A percentile compares a stretch with the other conserved stretches of the same genome.
Evolutionary conservation across 2,888 invertebrate species (phyloP).

Genomic region (Metacarcinus magister): DNA sequence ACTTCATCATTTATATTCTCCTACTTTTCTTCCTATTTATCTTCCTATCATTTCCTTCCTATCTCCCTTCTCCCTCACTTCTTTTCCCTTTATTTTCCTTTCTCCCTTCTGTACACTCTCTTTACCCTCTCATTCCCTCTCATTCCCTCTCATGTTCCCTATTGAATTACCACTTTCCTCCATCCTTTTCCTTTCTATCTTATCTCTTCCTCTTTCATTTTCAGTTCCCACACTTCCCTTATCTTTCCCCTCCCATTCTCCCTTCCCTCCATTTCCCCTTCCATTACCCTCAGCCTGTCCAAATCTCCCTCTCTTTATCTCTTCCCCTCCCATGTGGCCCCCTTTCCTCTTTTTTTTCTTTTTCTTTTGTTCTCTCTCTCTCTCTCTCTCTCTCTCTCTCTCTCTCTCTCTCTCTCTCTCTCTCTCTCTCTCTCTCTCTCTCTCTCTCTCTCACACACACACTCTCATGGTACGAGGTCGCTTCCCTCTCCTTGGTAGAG

Average conservation of each 20-base stretch:
- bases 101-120: neutral
- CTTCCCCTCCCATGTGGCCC: neutral
- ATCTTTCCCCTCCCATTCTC: neutral
- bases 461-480: neutral
- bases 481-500: neutral
- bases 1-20: neutral
- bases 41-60: neutral
- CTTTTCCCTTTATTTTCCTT: neutral
- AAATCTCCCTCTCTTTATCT: neutral
- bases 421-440: slow-evolving; percentile 1
- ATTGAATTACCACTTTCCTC: neutral
- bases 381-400: slow-evolving; percentile 52
- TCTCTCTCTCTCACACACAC: neutral
- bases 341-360: too few species aligned
- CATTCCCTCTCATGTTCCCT: neutral
- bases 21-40: neutral
- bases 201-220: neutral
- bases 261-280: neutral
- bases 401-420: slow-evolving; percentile 4
- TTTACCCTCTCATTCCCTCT: neutral
- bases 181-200: neutral
- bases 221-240: neutral
- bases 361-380: neutral
- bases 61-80: neutral
- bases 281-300: neutral